Evolutionary conservation across 2,888 invertebrate genomes (phyloP), one percentile per base, ranked within the genome.

Genomic region (Agrochola lota): DNA sequence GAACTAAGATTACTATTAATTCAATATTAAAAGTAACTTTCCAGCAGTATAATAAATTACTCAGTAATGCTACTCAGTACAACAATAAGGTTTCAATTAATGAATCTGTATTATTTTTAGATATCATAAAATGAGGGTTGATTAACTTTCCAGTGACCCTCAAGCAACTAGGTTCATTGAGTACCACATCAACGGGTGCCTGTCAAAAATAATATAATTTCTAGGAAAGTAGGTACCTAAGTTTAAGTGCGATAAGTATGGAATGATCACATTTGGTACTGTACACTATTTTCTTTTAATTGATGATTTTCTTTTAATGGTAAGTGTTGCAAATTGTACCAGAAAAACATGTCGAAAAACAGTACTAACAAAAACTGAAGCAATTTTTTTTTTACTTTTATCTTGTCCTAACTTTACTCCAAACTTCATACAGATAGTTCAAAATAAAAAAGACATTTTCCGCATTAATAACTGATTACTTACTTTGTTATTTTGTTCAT

Each of bases 61-160:
- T 59, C 15, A 7, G 12, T 57, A 57, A 57, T 57, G 11, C n/a
- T n/a, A 57, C n/a, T 57, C 6, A 57, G 26, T 15, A 26, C 15
- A 59, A n/a, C 26, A 59, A 57, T 9, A 52, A 52, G 9, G 52
- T n/a, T 57, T 26, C 35, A 15, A 26, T 7, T 26, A 30, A 30
- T 52, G 23, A 30, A 0, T 3, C 3, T 15, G 23, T 52, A 52
- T 52, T 43, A 78, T 80, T 78, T 64, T 80, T 66, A 68, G n/a
- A 46, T 35, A 30, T 20, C n/a, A 68, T 15, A 23, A 17, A 2
- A 43, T 17, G 2, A 43, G 15, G 55, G 60, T 66, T 66, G 49
- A 62, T 77, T 78, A 71, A n/a, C 35, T 55, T 70, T 67, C 55
- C 35, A 49, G 20, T 71, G 70, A 83, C 40, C 78, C 64, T 68